Conservation (phyloP, 2,113 vertebrate genomes). For the Naja naja region DNA sequence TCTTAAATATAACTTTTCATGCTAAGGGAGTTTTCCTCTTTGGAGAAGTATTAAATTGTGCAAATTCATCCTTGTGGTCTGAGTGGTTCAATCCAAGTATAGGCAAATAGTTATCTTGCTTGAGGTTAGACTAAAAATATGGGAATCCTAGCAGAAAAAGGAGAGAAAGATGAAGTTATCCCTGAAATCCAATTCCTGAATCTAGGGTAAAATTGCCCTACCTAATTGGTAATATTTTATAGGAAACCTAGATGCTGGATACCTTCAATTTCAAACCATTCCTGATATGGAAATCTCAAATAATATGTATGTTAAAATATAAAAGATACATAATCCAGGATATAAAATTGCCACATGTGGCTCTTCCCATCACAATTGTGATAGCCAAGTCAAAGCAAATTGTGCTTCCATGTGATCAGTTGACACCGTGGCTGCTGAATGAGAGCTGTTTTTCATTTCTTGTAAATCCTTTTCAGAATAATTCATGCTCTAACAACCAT, state of each 20-base stretch:
- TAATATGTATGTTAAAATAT: background rate
- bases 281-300: background rate
- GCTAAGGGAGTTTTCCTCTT: background rate
- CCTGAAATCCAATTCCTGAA: background rate
- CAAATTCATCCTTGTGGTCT: background rate
- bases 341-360: background rate
- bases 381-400: background rate
- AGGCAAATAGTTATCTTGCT: background rate
- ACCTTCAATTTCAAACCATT: background rate
- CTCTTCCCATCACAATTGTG: background rate
- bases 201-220: background rate
- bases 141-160: background rate
- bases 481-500: background rate
- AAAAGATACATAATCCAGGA: background rate
- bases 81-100: background rate
- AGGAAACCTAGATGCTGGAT: background rate
- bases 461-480: background rate
- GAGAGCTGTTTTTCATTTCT: background rate
- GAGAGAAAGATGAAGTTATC: background rate
- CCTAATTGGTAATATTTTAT: background rate
- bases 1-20: background rate
- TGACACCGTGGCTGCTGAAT: background rate
- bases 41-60: background rate
- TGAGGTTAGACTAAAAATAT: background rate
- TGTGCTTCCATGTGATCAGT: background rate